Percentiles rank a stretch among this genome's conserved stretches.
Conservation (phyloP, 2,888 invertebrate genomes). For the Phyllotreta striolata region DNA sequence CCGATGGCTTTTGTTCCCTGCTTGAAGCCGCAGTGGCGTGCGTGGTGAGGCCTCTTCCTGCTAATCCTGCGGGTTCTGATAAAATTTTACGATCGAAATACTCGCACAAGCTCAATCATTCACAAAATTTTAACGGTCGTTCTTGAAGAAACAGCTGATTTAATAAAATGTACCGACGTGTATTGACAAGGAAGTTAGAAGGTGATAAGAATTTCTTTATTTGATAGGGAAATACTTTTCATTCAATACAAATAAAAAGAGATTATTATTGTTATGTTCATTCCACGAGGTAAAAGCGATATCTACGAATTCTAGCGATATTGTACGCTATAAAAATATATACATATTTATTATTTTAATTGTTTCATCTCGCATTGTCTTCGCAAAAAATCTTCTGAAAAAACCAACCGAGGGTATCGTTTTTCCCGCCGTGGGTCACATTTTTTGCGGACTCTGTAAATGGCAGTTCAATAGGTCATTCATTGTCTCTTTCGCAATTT, state of each 20-base stretch:
- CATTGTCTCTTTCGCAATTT: conserved; percentile 25
- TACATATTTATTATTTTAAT: background rate
- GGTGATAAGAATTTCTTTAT: conserved; percentile 30
- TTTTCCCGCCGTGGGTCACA: conserved; percentile 23
- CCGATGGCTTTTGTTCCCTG: conserved; percentile 29
- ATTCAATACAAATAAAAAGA: conserved; percentile 7
- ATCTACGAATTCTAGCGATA: background rate
- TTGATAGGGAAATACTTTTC: conserved; percentile 11
- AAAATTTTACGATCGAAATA: conserved; percentile 31
- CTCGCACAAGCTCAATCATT: conserved; percentile 26
- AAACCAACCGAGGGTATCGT: conserved; percentile 13
- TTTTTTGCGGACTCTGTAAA: conserved; percentile 23
- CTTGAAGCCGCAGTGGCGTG: conserved; percentile 7
- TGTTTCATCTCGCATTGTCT: conserved; percentile 14
- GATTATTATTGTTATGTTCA: conserved; percentile 12
- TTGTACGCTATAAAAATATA: background rate
- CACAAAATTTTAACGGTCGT: conserved; percentile 43
- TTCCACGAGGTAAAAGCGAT: background rate
- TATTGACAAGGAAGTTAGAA: conserved; percentile 31
- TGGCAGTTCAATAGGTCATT: conserved; percentile 31
- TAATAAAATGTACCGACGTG: conserved; percentile 33
- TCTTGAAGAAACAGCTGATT: conserved; percentile 47
- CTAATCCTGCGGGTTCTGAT: conserved; percentile 5
- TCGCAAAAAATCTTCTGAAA: conserved; percentile 17
- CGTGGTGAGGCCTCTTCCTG: background rate